Base-by-base conservation (phyloP, 2,113 vertebrate species). In the Agapornis roseicollis region DNA sequence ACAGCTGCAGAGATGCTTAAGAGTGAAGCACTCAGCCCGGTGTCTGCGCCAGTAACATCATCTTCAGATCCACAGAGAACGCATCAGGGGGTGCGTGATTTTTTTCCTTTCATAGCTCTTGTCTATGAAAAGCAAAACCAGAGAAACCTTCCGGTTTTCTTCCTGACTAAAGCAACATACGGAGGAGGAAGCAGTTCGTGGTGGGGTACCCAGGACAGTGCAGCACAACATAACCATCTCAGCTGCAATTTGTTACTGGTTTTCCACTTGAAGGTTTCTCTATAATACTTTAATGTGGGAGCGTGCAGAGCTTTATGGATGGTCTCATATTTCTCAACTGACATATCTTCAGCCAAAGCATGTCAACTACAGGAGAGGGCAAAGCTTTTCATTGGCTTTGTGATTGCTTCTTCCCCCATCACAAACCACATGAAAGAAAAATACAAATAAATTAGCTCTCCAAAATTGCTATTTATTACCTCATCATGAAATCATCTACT, bases 181-280 rank as follows among this genome's bases (percentile, higher is more conserved):
- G 1, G n/a, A 69, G 79, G 74, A 85, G 13, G 3, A 47, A 58
- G 86, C 80, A 52, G 88, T 58, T 44, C 35, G 50, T 17, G 80
- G 80, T 41, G 55, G 89, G 64, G 64, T 35, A 41, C 22, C 11
- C 91, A 64, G 81, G 76, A 78, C 88, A 79, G 69, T 8, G 50
- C 72, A 84, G 69, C 37, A 35, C 63, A 70, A 80, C 88, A 89
- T 5, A 6, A 92, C 83, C 90, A 63, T 79, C 84, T 95, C 92
- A 96, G 94, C 93, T 96, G 96, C 84, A 94, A 94, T 96, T 95
- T 96, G 96, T 96, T 96, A 88, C 96, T 93, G 86, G 52, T 93
- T 96, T 96, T 96, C 96, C 95, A 96, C 93, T 97, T 94, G 92
- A 95, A 95, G 93, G 94, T 95, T 92, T 91, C 88, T 96, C 66